These are phyloP conservation scores for Byasa hedistus DNA, from an alignment of 2,888 invertebrate genomes.

Conservation along the genomic window DNA sequence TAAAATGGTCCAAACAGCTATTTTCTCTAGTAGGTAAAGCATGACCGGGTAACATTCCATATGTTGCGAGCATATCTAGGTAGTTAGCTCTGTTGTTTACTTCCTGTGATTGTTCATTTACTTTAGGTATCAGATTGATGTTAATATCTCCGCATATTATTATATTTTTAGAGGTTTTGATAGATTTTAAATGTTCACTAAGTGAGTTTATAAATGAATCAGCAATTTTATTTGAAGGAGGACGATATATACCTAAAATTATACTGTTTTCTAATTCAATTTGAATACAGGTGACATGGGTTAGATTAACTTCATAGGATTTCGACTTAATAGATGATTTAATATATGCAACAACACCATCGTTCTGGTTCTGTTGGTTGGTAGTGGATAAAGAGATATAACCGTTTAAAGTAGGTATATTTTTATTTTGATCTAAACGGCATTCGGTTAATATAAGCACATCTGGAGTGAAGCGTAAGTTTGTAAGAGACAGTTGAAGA, in stretches of 20 bases:
- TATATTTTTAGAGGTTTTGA: not conserved
- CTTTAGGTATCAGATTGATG: conserved; percentile 4
- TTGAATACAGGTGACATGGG: not conserved
- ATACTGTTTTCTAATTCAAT: not conserved
- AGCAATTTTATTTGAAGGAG: conserved; percentile 2
- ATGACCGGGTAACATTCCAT: too few species aligned
- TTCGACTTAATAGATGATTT: not conserved
- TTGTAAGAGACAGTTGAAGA: too few species aligned
- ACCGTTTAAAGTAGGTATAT: not conserved
- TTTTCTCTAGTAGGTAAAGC: too few species aligned
- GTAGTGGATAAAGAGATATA: not conserved
- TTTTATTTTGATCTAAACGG: not conserved
- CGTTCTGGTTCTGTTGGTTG: not conserved
- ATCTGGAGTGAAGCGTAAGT: not conserved
- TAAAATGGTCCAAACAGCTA: conserved; percentile 23
- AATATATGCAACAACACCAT: conserved; percentile 4
- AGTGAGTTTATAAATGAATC: not conserved
- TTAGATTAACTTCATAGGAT: conserved; percentile 1
- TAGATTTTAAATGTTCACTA: not conserved
- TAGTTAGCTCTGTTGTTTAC: too few species aligned
- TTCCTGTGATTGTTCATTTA: not conserved
- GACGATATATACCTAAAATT: conserved; percentile 4
- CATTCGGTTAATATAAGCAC: conserved; percentile 2
- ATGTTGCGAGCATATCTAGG: too few species aligned
- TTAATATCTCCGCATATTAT: conserved; percentile 23